Base-by-base conservation (phyloP, 2,888 invertebrate genomes). In the Mesorhabditis sp. region DNA sequence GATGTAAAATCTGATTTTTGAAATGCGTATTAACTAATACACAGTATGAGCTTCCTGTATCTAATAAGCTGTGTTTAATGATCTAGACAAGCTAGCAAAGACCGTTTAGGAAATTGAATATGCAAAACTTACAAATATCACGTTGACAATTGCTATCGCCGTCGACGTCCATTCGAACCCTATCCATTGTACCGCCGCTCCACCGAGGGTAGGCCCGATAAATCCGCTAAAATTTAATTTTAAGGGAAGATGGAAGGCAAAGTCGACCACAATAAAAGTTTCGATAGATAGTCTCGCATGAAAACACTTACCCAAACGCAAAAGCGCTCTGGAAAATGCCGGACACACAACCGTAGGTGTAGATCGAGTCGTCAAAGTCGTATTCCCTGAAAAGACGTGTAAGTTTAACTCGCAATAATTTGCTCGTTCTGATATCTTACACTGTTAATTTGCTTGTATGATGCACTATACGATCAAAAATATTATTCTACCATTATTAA, bases 281-380 rank as follows among this genome's bases (percentile, higher is more conserved):
- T n/a, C 58, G n/a, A n/a, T n/a, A 50, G 10, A 10, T n/a, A n/a
- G 13, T 4, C 43, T 42, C 5, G 10, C 63, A 15, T 3, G 42
- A 15, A 68, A 15, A 5, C 4, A 71, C 83, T 74, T 73, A 87
- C 87, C 94, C 94, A 7, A 94, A 88, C 0, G 94, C 93, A 83
- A 94, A 93, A 0, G 92, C 91, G 1, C 93, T 93, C 2, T 94
- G 93, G 91, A 93, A 94, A 81, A 94, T 89, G 0, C 93, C 94
- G 0, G 94, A 93, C 6, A 94, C 91, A 58, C 94, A 88, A 0
- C 94, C 94, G 84, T 93, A 94, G 0, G 94, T 94, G 83, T 93
- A 92, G 76, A 94, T 89, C 73, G 91, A 92, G 86, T 94, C 92
- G 0, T 92, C 91, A 77, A 93, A 91, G 4, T 87, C 88, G 45